phyloP scores from a whole-genome alignment of 2,113 vertebrate species.

The Mungos mungo region DNA sequence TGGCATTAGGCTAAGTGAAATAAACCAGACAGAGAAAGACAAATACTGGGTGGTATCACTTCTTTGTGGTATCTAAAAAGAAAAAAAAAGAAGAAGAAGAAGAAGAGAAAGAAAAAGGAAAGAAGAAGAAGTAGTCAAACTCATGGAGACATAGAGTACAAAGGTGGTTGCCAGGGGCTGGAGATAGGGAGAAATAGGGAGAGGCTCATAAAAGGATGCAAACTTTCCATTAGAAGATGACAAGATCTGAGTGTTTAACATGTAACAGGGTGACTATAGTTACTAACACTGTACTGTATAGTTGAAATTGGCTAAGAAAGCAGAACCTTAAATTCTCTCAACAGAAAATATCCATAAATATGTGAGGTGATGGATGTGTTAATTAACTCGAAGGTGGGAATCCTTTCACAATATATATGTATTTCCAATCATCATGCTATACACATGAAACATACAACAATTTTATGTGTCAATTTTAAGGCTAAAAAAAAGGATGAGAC shows the following conservation, averaged over 20 bases:
- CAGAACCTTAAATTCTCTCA: neutral
- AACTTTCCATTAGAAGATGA: neutral
- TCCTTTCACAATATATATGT: neutral
- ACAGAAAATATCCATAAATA: neutral
- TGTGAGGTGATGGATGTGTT: neutral
- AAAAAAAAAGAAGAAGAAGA: too few relatives aligned
- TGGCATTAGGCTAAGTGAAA: neutral
- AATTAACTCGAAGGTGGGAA: neutral
- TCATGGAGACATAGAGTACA: neutral
- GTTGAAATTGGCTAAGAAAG: neutral
- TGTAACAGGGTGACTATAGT: neutral
- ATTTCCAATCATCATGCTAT: neutral
- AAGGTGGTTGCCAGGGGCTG: neutral
- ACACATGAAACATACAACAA: neutral
- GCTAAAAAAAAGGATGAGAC: neutral
- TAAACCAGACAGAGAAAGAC: neutral
- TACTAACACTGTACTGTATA: neutral
- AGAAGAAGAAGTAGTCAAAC: neutral
- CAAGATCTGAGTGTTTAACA: neutral
- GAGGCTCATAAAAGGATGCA: neutral
- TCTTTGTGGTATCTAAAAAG: neutral
- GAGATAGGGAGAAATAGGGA: neutral
- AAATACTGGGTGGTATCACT: neutral
- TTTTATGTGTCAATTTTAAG: neutral
- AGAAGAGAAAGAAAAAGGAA: too few relatives aligned